Base-by-base conservation (phyloP, 2,797 vertebrate genomes). In the Malacoctenus gilli region DNA sequence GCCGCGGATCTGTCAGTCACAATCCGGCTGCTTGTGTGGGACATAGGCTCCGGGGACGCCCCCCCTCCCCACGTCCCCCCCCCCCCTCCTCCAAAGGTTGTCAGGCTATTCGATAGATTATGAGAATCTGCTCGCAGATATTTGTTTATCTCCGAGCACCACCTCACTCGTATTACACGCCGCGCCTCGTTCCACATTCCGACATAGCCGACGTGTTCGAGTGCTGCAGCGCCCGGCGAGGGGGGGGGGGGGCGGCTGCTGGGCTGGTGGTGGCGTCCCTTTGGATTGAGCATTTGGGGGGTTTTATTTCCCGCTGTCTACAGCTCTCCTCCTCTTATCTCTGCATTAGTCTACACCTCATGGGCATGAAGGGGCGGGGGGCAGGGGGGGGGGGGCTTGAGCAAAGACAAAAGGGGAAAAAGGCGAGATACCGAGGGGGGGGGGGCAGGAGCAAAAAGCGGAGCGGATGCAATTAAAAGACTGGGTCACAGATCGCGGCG, bases 401-500 rank as follows among this genome's bases (percentile, higher is more conserved):
- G 77, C 74, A 87, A 75, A 74, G 77, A 79, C 68, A 68, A n/a
- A 72, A 41, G 65, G 65, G 76, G 63, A 66, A 57, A 77, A 70
- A 72, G 60, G 63, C 63, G 19, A 86, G 89, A 90, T 90, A 89
- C 88, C 87, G 80, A 79, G 77, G 56, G 64, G 80, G 81, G 80
- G 80, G 80, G 81, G 80, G 80, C 53, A 38, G 68, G 77, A 85
- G 84, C 80, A 81, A 72, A 81, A 72, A 82, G 77, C 79, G 78
- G 87, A 90, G 85, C 79, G 83, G 85, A 92, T 87, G 86, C 90
- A 91, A 90, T 91, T 90, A 91, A 92, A 91, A 88, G 84, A 85
- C 80, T 77, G 72, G 89, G 85, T 89, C 88, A 89, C 85, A 87
- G 86, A 90, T 86, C 85, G 79, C 73, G 75, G 82, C 83, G 76